A percentile compares a stretch with the other conserved stretches of the same genome.
Evolutionary conservation across 2,113 vertebrate species (phyloP).

Genomic region (Galeopterus variegatus): DNA sequence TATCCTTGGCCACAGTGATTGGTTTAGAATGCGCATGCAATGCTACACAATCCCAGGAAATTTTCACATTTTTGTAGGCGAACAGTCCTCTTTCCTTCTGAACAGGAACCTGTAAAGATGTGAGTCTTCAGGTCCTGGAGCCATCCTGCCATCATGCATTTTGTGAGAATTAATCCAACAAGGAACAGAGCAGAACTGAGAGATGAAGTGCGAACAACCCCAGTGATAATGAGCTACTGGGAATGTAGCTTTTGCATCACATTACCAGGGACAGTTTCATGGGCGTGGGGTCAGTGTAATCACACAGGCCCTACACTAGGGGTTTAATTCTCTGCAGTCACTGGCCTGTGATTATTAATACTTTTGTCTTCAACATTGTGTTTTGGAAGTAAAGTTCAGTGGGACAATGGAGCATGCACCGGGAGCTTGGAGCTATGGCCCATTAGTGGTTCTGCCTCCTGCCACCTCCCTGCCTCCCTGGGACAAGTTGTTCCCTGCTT

Average conservation of each 20-base stretch:
- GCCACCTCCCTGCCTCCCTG: neutral
- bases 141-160: neutral
- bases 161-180: neutral
- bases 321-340: neutral
- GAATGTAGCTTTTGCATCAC: neutral
- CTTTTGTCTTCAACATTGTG: neutral
- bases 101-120: neutral
- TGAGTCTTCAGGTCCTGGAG: neutral
- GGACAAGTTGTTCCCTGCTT: neutral
- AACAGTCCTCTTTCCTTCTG: neutral
- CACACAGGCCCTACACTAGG: neutral
- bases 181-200: neutral
- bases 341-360: neutral
- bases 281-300: neutral
- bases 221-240: neutral
- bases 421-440: neutral
- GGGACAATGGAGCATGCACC: too few relatives aligned
- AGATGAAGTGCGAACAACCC: fast-evolving
- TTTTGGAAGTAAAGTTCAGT: neutral
- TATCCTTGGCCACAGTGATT: neutral
- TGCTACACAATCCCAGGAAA: neutral
- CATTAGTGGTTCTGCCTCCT: neutral
- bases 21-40: neutral
- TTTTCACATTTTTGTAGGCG: neutral
- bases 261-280: neutral